Evolutionary conservation across 2,797 vertebrate genomes (phyloP).

Genomic region (Mormyrus hasselquistii): DNA sequence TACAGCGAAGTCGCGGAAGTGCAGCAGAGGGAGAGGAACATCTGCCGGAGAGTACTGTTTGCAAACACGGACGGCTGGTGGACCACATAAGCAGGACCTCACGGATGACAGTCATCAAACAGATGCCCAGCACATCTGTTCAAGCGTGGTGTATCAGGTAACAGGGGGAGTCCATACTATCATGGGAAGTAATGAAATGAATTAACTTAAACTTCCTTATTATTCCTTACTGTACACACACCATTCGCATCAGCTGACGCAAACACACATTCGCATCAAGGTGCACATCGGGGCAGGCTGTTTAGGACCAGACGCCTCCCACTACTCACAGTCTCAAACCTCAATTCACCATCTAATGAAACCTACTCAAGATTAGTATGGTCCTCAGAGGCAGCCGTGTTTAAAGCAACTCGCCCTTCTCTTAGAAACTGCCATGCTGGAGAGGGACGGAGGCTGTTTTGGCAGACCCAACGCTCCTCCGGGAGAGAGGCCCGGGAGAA

Average conservation of each 20-base stretch:
- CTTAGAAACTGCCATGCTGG: background rate
- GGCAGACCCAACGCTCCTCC: constrained; percentile 25
- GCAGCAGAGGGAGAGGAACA: background rate
- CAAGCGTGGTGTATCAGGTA: background rate
- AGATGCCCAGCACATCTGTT: background rate
- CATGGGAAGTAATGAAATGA: background rate
- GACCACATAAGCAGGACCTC: background rate
- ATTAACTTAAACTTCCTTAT: background rate
- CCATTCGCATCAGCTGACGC: background rate
- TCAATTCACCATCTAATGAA: constrained; percentile 29
- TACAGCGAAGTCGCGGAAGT: background rate
- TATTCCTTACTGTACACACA: background rate
- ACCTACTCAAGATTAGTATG: background rate
- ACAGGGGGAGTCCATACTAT: background rate
- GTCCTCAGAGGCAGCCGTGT: constrained; percentile 20
- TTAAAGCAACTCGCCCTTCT: constrained; percentile 22
- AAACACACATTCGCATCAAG: background rate
- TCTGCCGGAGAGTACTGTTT: background rate
- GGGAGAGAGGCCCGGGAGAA: constrained; percentile 4
- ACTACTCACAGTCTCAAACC: constrained; percentile 26
- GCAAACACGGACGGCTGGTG: background rate
- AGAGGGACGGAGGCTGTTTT: constrained; percentile 28
- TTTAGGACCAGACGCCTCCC: background rate
- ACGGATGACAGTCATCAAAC: background rate
- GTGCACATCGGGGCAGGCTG: constrained; percentile 22